Percentiles rank a stretch among this genome's conserved stretches.
Evolutionary conservation across 2,797 vertebrate species (phyloP).

Genomic region (Harpagifer antarcticus): DNA sequence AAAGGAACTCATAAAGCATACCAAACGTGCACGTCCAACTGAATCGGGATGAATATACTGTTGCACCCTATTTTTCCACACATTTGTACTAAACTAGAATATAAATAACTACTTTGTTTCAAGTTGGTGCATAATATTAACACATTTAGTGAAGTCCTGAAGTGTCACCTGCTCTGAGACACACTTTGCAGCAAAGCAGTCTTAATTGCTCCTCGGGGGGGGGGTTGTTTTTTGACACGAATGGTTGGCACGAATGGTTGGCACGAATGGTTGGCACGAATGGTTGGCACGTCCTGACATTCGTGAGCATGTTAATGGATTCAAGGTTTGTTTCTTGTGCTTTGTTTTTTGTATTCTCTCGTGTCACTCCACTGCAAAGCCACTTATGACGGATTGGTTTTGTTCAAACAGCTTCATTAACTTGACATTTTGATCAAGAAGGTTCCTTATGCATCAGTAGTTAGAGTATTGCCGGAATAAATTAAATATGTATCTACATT

Average conservation of each 20-base stretch:
- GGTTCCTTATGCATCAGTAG: background rate
- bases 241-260: background rate
- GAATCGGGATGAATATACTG: background rate
- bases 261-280: background rate
- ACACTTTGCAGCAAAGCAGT: conserved; percentile 9
- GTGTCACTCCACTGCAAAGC: background rate
- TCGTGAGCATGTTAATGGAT: background rate
- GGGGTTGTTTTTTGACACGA: background rate
- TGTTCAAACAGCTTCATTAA: conserved; percentile 16
- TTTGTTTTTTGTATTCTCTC: conserved; percentile 28
- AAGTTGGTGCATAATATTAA: conserved; percentile 30
- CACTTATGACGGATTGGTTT: conserved; percentile 18
- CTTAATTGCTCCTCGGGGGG: conserved; percentile 38
- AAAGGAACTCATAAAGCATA: too few species aligned
- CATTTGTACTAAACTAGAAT: background rate
- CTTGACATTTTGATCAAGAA: conserved; percentile 15
- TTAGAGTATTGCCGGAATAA: conserved; percentile 10
- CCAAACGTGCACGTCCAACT: background rate
- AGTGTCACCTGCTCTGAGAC: conserved; percentile 28
- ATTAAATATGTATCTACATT: conserved; percentile 23
- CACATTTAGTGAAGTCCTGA: conserved; percentile 21
- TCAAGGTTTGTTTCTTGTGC: conserved; percentile 4
- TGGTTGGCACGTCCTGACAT: background rate
- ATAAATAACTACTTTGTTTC: conserved; percentile 2
- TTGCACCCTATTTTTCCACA: background rate